Conservation (phyloP, 92 coral and sea anemone species). For the Meandrina meandrites region DNA sequence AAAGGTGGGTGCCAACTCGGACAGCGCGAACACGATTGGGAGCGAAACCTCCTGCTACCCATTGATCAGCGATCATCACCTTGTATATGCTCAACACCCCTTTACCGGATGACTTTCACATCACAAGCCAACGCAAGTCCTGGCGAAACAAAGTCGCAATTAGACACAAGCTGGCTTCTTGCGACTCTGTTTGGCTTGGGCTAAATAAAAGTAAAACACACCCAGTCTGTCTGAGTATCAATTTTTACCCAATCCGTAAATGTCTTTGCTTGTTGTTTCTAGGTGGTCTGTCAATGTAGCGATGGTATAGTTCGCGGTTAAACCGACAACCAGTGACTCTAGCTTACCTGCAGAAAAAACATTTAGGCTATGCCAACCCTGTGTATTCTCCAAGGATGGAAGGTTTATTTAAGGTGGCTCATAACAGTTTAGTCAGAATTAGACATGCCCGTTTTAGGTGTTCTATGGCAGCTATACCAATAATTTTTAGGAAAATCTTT, state of each 20-base stretch:
- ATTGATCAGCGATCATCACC: no score
- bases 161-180: neutral
- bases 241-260: neutral
- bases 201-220: neutral
- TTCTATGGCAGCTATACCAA: no score
- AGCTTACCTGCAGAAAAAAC: no score
- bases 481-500: no score
- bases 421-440: no score
- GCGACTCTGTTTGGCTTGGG: neutral
- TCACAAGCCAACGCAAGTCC: neutral
- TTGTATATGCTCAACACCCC: no score
- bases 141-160: neutral
- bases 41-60: no score
- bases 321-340: neutral
- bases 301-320: neutral
- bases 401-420: neutral
- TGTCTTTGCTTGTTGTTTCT: neutral
- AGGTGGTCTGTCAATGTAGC: slow-evolving; percentile 55
- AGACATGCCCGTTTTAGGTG: no score
- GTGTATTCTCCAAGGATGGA: neutral
- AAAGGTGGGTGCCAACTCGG: no score
- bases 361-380: neutral
- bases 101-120: neutral
- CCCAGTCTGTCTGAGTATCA: neutral
- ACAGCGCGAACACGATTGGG: no score